phyloP scores from a whole-genome alignment of 2,888 invertebrate species.

The Patella pellucida region DNA sequence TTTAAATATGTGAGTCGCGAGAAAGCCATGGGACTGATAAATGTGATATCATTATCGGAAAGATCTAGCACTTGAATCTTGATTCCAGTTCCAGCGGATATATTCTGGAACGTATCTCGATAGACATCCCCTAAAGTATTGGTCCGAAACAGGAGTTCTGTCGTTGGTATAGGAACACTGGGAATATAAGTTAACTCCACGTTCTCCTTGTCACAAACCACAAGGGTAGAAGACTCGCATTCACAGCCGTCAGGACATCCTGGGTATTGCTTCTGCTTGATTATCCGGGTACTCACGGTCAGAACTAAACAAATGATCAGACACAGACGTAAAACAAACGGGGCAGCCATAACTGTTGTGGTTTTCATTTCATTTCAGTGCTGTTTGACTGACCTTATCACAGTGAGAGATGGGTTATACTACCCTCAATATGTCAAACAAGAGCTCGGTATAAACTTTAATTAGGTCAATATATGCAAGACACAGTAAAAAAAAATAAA shows the following conservation, averaged over 20 bases:
- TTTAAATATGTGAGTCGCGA: background rate
- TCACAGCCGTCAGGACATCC: background rate
- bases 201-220: background rate
- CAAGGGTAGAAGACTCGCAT: background rate
- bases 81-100: background rate
- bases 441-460: too few relatives aligned
- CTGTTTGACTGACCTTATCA: too few relatives aligned
- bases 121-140: background rate
- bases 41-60: background rate
- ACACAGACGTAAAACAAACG: too few relatives aligned
- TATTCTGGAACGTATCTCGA: conserved; percentile 4
- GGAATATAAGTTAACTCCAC: background rate
- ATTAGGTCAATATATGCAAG: too few relatives aligned
- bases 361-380: too few relatives aligned
- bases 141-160: background rate
- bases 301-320: too few relatives aligned
- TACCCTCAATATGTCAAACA: too few relatives aligned
- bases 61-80: background rate
- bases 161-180: background rate
- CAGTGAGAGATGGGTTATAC: too few relatives aligned
- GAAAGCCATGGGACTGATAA: background rate
- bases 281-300: too few relatives aligned
- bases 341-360: too few relatives aligned
- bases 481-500: too few relatives aligned
- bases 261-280: too few relatives aligned